Base-by-base conservation (phyloP, 1,140 invertebrate genomes). In the Euwallacea fornicatus region DNA sequence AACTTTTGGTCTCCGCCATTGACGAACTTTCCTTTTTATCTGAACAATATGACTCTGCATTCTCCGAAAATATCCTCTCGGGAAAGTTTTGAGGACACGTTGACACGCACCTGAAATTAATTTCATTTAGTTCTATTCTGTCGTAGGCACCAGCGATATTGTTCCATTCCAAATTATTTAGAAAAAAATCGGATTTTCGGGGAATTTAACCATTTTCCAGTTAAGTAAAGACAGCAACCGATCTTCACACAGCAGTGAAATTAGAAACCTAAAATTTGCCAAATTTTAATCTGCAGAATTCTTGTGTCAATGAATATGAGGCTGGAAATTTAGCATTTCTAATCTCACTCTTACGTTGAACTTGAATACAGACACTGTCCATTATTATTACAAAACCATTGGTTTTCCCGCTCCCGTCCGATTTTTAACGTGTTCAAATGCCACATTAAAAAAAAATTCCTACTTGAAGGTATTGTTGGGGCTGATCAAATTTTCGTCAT, bases 31-130 rank as follows among this genome's bases (percentile, higher is more conserved):
- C 50, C 69, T 87, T 84, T 71, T 88, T 86, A 7, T 87, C 85
- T 0, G 91, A 92, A 81, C 94, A 97, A 66, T 91, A 95, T 0
- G 93, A 90, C 64, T 94, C 92, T 9, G 87, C 84, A 74, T 90
- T 89, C 43, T 88, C 87, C 0, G 88, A 87, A 75, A 91, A 93
- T 56, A 92, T 89, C 80, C 92, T 91, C 76, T 93, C 88, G 0
- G 92, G 92, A 72, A 88, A 86, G 47, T 93, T 89, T 0, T 85
- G 76, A 0, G 97, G 95, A 80, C 96, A 98, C 3, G 83, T 85
- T 0, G 89, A 85, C 0, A 95, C 94, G 79, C 96, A 99, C 73
- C 94, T 94, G 80, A 98, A 98, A 64, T 33, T 15, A 9, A 46
- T 15, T 6, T 16, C 42, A 4, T 2, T 62, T 62, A 43, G 16